Conservation (phyloP, 1,140 invertebrate genomes). For the Papilio xuthus region DNA sequence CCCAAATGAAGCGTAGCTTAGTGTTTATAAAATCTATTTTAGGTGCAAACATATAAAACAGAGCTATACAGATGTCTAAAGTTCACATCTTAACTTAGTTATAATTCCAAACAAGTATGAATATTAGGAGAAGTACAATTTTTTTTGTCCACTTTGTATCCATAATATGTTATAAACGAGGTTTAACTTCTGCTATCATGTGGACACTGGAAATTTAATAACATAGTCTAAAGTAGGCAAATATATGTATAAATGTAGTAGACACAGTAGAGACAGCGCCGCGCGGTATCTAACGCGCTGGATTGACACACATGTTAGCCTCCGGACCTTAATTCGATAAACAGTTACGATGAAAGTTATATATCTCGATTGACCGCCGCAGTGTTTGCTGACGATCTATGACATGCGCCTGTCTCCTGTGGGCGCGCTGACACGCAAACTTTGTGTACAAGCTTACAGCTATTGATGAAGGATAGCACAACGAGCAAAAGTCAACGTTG, state of each 20-base stretch:
- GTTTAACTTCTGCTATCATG: too few species aligned
- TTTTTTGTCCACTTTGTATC: neutral
- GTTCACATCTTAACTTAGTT: too few species aligned
- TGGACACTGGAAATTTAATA: neutral
- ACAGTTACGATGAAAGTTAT: slow-evolving; percentile 15
- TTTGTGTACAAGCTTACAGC: neutral
- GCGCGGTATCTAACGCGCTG: slow-evolving; percentile 4
- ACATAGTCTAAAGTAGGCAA: too few species aligned
- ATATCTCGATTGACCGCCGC: neutral
- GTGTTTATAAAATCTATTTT: too few species aligned
- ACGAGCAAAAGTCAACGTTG: neutral
- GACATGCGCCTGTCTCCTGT: neutral
- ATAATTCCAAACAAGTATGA: too few species aligned
- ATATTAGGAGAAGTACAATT: too few species aligned
- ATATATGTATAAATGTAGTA: neutral
- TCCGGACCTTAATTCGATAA: slow-evolving; percentile 24
- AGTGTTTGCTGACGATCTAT: neutral
- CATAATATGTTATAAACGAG: too few species aligned
- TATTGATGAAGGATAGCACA: too few species aligned
- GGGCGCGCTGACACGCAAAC: neutral
- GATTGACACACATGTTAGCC: slow-evolving; percentile 36
- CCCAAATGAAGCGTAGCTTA: too few species aligned
- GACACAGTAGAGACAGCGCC: neutral
- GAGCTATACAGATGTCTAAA: too few species aligned
- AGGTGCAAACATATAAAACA: too few species aligned